These are phyloP conservation scores for Anhinga rufa DNA, from an alignment of 2,113 vertebrate genomes.

Conservation along the genomic window DNA sequence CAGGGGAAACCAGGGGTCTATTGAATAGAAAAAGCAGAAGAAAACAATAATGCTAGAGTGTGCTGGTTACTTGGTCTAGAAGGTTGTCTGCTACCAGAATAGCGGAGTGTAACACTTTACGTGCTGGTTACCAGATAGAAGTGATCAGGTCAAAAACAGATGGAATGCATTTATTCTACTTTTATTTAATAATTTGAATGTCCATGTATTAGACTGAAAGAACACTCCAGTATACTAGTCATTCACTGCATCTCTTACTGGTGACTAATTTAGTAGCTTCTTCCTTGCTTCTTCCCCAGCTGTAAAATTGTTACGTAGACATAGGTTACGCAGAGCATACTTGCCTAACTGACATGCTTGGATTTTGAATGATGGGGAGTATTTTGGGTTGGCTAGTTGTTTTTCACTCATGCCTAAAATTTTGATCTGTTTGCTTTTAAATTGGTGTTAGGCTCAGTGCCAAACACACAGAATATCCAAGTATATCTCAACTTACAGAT, in stretches of 20 bases:
- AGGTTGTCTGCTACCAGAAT: background rate
- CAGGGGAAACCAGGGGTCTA: background rate
- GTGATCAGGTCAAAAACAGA: background rate
- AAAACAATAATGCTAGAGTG: background rate
- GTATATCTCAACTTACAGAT: background rate
- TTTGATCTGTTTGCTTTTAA: background rate
- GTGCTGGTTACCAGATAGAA: background rate
- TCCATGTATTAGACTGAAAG: background rate
- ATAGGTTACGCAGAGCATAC: rapidly evolving
- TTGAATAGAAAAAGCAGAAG: background rate
- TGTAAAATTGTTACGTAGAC: background rate
- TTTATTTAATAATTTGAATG: conserved; percentile 21
- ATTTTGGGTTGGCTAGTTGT: background rate
- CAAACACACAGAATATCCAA: background rate
- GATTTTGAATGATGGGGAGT: background rate
- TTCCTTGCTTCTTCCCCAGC: background rate
- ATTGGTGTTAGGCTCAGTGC: background rate
- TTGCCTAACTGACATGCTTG: background rate
- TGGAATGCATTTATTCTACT: background rate
- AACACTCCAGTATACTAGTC: background rate
- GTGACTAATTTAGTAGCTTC: background rate
- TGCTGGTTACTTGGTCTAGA: background rate
- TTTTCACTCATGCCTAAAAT: background rate
- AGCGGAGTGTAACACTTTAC: background rate
- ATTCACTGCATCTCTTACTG: conserved; percentile 9